A percentile compares a stretch with the other conserved stretches of the same genome.
phyloP scores from a whole-genome alignment of 2,797 vertebrate genomes.

The Naso thynnoides region DNA sequence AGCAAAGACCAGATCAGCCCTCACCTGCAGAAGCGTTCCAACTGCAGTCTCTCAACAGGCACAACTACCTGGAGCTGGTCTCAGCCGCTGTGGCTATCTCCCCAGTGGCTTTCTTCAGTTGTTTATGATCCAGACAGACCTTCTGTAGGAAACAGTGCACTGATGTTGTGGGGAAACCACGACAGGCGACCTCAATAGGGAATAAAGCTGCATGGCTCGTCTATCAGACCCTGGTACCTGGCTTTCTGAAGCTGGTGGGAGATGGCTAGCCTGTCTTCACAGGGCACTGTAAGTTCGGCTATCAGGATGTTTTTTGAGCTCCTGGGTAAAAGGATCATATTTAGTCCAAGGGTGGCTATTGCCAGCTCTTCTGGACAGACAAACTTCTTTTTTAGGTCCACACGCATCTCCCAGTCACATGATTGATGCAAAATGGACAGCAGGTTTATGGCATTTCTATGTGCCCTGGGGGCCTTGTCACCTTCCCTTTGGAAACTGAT shows the following conservation, averaged over 20 bases:
- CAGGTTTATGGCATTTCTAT: too few species aligned
- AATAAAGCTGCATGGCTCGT: neutral
- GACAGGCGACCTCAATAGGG: neutral
- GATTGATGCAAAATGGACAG: too few species aligned
- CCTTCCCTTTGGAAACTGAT: too few species aligned
- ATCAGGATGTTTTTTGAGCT: neutral
- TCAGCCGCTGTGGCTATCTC: neutral
- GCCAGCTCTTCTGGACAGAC: too few species aligned
- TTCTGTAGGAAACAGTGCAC: neutral
- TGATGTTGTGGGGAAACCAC: neutral
- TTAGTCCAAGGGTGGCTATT: neutral
- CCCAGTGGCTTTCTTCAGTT: neutral
- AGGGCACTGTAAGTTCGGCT: neutral
- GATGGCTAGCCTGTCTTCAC: neutral
- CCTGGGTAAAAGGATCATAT: neutral
- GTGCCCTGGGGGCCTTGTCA: too few species aligned
- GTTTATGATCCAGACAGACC: neutral
- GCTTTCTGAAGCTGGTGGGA: neutral
- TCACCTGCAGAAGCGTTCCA: too few species aligned
- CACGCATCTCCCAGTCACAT: too few species aligned
- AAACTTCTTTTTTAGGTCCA: too few species aligned
- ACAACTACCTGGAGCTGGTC: neutral
- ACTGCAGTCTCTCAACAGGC: neutral
- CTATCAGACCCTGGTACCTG: neutral
- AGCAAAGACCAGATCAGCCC: too few species aligned